phyloP scores from a whole-genome alignment of 2,113 vertebrate species.

The Thalassoma bifasciatum region DNA sequence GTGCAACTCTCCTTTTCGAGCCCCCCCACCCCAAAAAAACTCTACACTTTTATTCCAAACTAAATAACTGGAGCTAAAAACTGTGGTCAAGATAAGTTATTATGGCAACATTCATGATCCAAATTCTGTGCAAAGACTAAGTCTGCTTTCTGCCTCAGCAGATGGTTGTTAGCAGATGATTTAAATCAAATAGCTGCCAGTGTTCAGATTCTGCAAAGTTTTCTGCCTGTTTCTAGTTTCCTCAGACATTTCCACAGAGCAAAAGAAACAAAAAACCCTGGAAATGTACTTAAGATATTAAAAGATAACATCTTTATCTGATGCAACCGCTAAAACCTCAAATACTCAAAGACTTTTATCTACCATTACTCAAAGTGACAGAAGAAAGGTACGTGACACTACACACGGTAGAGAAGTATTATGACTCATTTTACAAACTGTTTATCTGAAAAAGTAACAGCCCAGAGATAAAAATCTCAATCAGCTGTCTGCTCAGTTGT shows the following conservation, averaged over 20 bases:
- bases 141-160: neutral
- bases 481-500: neutral
- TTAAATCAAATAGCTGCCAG: neutral
- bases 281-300: neutral
- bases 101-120: neutral
- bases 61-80: no score
- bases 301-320: neutral
- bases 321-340: neutral
- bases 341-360: neutral
- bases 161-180: no score
- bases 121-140: neutral
- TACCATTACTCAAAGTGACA: neutral
- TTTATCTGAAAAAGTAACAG: neutral
- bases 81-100: no score
- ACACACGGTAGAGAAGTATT: neutral
- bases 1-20: no score
- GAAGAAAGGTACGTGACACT: neutral
- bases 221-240: neutral
- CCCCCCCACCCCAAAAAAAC: no score
- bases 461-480: neutral
- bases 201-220: neutral
- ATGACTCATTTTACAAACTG: neutral
- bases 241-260: neutral
- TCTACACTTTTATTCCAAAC: no score
- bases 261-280: no score